phyloP scores from a whole-genome alignment of 2,113 vertebrate genomes.

The Grus americana region DNA sequence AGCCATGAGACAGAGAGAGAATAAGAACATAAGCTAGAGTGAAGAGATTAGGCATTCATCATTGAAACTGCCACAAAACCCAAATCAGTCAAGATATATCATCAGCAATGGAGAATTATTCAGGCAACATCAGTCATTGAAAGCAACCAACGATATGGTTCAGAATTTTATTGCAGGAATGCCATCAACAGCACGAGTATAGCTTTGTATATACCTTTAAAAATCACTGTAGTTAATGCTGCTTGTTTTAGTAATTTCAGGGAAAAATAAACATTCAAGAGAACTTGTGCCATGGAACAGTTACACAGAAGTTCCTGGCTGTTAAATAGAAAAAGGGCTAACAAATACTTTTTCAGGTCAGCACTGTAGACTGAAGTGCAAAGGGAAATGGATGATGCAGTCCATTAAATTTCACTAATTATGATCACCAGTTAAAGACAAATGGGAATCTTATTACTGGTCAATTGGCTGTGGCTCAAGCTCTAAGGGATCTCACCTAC shows the following conservation, averaged over 20 bases:
- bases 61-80: background rate
- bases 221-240: background rate
- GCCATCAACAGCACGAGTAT: background rate
- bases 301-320: background rate
- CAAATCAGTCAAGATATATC: background rate
- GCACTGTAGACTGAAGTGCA: background rate
- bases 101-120: background rate
- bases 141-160: background rate
- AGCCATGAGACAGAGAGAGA: background rate
- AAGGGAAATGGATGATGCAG: background rate
- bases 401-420: constrained; percentile 1
- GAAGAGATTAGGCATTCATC: constrained; percentile 13
- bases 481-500: background rate
- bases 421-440: background rate
- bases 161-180: background rate
- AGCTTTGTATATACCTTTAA: background rate
- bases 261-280: background rate
- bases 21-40: background rate
- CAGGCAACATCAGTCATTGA: background rate
- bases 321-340: background rate
- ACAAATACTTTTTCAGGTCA: background rate
- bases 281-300: background rate
- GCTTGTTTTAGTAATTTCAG: background rate
- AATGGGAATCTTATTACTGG: background rate
- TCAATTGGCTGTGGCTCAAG: background rate